Base-by-base conservation (phyloP, 37 sponge, comb jelly and placozoan species). In the Ephydatia muelleri region DNA sequence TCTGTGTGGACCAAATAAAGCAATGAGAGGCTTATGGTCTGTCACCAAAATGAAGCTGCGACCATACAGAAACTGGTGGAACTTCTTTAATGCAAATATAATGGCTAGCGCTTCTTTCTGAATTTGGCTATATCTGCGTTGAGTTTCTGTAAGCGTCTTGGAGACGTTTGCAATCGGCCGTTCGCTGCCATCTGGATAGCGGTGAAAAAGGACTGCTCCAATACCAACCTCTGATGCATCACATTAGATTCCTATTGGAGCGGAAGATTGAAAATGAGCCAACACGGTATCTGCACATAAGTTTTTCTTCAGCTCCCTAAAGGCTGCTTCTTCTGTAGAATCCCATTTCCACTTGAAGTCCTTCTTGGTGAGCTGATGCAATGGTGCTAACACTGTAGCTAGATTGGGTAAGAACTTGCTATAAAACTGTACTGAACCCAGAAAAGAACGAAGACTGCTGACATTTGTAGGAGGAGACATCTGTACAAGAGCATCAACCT, bases 41-140 rank as follows among this genome's bases (percentile, higher is more conserved):
- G 88, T 90, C 5, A 84, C 65, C 33, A 93, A 65, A 3, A 37
- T 78, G 77, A 93, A 93, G 2, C 79, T 49, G 14, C 93, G 67
- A 30, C 87, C 94, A 76, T 85, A 93, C 30, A 93, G 67, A 31
- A 90, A 93, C 11, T 74, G 49, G 70, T 93, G 90, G 35, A 93
- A 86, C 27, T 77, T 81, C 30, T 79, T 74, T 2, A 93, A 67
- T 26, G 83, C 86, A 68, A 79, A 89, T 2, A 81, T 68, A 13
- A 90, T 30, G 22, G 67, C 78, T 16, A 90, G 72, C 9, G 86
- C 91, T 32, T 90, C 86, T 35, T 81, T 81, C 29, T 87, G 90
- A 5, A 88, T 82, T 49, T 88, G 93, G 19, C 87, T 47, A 37
- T 89, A 93, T 21, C 84, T 92, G 9, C 73, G 38, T 68, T 92